phyloP scores from a whole-genome alignment of 2,797 vertebrate genomes.

The Anguilla obscura region DNA sequence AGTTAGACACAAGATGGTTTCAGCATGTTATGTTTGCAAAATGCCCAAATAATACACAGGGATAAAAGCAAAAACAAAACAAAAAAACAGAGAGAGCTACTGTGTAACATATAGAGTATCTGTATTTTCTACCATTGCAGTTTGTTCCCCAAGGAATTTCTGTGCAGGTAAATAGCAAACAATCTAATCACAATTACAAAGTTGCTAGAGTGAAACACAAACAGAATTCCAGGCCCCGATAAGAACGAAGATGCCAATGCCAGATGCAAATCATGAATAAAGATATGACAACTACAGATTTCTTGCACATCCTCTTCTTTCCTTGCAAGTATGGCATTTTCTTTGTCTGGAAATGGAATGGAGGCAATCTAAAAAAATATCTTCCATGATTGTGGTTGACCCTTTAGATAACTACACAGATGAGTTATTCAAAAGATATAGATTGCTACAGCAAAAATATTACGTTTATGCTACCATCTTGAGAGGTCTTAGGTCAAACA shows the following conservation, averaged over 20 bases:
- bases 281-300: no score
- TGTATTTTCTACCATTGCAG: conserved; percentile 5
- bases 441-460: no score
- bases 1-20: background rate
- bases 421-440: no score
- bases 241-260: background rate
- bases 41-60: background rate
- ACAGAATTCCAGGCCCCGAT: background rate
- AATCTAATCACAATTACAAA: background rate
- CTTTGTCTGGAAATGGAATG: no score
- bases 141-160: background rate
- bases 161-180: background rate
- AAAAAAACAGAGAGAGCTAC: background rate
- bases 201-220: background rate
- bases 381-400: no score
- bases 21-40: background rate
- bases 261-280: no score
- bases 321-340: no score
- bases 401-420: no score
- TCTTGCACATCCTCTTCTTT: no score
- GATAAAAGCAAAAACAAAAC: background rate
- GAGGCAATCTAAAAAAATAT: no score
- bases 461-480: no score
- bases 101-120: background rate
- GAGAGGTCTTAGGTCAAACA: no score